A percentile compares a stretch with the other conserved stretches of the same genome.
phyloP scores from a whole-genome alignment of 2,888 invertebrate genomes.

The Hydropsyche betteni region DNA sequence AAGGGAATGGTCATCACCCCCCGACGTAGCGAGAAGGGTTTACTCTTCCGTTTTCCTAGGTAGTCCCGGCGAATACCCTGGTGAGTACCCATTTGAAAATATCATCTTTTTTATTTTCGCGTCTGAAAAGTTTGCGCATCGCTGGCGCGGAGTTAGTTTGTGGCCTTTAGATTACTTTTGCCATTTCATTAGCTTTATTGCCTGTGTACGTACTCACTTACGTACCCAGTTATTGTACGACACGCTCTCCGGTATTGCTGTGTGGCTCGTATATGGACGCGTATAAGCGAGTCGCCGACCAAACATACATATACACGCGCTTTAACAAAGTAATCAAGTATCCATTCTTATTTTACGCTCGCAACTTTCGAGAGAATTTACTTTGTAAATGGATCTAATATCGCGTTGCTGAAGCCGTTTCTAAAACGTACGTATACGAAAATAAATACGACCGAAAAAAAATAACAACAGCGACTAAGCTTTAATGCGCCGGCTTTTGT shows the following conservation, averaged over 20 bases:
- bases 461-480: too few species aligned
- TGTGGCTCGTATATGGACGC: not conserved
- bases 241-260: not conserved
- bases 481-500: too few species aligned
- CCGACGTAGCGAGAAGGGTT: constrained; percentile 86
- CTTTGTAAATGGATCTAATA: constrained; percentile 36
- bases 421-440: not conserved
- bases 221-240: constrained; percentile 18
- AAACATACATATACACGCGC: constrained; percentile 21
- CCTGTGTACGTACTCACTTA: constrained; percentile 28
- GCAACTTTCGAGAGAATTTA: constrained; percentile 24
- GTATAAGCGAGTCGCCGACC: not conserved
- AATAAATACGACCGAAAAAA: not conserved
- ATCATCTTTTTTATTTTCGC: constrained; percentile 1
- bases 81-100: constrained; percentile 59
- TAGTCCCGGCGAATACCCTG: constrained; percentile 82
- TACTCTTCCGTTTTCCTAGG: constrained; percentile 94
- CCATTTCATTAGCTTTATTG: constrained; percentile 42
- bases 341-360: constrained; percentile 37
- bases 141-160: constrained; percentile 22
- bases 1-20: constrained; percentile 89
- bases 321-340: constrained; percentile 39
- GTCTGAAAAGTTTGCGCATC: constrained; percentile 29
- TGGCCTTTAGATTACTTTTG: constrained; percentile 42
- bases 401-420: not conserved